A percentile compares a stretch with the other conserved stretches of the same genome.
Evolutionary conservation across 2,888 invertebrate species (phyloP).

Genomic region (Deladenus siricidicola): DNA sequence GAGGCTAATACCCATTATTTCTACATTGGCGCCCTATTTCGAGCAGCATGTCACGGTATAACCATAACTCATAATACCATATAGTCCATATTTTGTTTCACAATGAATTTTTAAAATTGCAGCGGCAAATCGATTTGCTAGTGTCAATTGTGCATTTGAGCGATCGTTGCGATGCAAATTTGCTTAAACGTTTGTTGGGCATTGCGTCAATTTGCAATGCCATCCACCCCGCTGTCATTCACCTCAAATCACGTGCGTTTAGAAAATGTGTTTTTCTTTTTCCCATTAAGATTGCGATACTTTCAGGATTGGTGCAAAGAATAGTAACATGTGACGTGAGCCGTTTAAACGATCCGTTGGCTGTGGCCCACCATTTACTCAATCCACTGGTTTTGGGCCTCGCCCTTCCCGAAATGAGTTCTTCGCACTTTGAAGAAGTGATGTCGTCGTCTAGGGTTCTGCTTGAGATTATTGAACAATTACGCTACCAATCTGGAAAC

Average conservation of each 20-base stretch:
- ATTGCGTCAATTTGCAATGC: constrained; percentile 39
- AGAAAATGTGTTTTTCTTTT: not conserved
- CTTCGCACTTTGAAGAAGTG: constrained; percentile 51
- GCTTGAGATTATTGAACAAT: constrained; percentile 48
- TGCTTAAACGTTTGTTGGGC: constrained; percentile 35
- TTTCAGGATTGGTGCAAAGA: constrained; percentile 45
- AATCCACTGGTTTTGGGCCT: constrained; percentile 47
- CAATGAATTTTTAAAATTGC: constrained; percentile 4
- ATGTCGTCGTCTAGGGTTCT: constrained; percentile 45
- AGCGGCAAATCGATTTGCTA: constrained; percentile 48
- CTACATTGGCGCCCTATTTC: constrained; percentile 38
- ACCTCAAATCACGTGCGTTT: constrained; percentile 40
- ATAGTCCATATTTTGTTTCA: not conserved
- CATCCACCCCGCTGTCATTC: constrained; percentile 49
- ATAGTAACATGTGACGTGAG: constrained; percentile 47
- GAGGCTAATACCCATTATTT: constrained; percentile 39
- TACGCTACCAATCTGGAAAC: constrained; percentile 48
- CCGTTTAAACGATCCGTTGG: constrained; percentile 39
- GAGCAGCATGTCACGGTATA: constrained; percentile 47
- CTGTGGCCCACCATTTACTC: constrained; percentile 44
- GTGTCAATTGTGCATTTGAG: constrained; percentile 41
- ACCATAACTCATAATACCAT: not conserved
- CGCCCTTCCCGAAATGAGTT: constrained; percentile 27
- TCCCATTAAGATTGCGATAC: not conserved
- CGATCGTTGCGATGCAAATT: constrained; percentile 43